Evolutionary conservation across 2,113 vertebrate species (phyloP).

Genomic region (Bubo scandiacus): DNA sequence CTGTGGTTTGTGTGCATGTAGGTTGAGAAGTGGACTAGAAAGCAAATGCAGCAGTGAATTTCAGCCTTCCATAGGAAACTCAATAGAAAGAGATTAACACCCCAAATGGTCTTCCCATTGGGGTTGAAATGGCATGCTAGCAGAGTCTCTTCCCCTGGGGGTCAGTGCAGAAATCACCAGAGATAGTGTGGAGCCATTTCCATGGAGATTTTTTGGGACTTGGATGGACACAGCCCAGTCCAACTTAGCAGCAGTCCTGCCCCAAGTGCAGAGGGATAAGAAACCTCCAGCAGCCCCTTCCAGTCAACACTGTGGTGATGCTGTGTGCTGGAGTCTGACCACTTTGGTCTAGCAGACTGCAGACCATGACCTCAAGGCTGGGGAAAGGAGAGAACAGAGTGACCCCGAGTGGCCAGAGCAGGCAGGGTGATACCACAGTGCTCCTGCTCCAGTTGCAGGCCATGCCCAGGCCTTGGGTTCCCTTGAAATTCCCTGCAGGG

Average conservation of each 20-base stretch:
- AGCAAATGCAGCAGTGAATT: background rate
- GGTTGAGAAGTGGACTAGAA: background rate
- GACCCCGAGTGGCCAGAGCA: background rate
- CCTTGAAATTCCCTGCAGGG: background rate
- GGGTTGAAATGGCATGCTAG: background rate
- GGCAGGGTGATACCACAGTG: background rate
- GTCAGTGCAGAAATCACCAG: background rate
- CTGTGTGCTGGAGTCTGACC: background rate
- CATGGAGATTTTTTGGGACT: background rate
- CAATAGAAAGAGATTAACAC: background rate
- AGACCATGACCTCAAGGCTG: background rate
- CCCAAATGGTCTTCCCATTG: background rate
- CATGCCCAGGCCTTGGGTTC: background rate
- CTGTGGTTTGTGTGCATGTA: background rate
- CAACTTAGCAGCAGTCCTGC: background rate
- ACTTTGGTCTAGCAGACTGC: background rate
- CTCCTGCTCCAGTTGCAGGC: background rate
- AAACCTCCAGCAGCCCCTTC: background rate
- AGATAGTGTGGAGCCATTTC: background rate
- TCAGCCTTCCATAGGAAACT: background rate
- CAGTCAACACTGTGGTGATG: background rate
- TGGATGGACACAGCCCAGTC: background rate
- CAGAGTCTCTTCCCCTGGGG: background rate
- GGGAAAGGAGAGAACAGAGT: background rate
- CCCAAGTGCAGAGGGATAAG: rapidly evolving